Conservation (phyloP, 2,113 vertebrate species). For the Propithecus coquereli region DNA sequence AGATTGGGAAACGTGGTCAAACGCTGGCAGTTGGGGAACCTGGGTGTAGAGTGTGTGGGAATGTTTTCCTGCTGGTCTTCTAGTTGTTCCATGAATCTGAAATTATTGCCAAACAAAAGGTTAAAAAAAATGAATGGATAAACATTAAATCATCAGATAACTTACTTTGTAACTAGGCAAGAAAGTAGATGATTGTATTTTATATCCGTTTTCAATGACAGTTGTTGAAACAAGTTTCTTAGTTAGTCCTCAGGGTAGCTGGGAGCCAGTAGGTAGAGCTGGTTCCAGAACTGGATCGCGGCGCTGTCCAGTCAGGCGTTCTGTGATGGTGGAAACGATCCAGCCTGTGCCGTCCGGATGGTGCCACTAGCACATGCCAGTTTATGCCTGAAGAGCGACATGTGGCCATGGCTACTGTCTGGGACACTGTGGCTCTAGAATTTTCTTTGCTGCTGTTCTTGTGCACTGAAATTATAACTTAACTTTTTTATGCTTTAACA, state of each 20-base stretch:
- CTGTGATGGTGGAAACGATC: not conserved
- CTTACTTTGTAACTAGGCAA: not conserved
- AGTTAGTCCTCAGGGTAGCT: too few relatives aligned
- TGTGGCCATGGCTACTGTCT: fast-evolving
- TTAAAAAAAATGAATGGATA: not conserved
- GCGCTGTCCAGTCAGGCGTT: fast-evolving
- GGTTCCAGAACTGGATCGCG: fast-evolving
- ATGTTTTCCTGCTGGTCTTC: not conserved
- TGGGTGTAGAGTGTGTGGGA: not conserved
- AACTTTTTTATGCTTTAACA: not conserved
- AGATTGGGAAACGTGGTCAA: not conserved
- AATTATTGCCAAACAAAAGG: not conserved
- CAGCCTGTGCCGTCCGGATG: fast-evolving
- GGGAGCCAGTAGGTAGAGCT: not conserved
- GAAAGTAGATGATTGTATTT: not conserved
- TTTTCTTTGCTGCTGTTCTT: not conserved
- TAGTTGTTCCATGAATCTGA: not conserved
- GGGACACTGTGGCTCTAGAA: not conserved
- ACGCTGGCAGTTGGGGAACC: not conserved
- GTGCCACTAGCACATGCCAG: not conserved
- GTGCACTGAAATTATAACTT: not conserved
- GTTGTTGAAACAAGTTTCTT: not conserved
- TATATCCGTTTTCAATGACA: not conserved
- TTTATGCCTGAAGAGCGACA: not conserved
- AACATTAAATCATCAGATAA: not conserved